phyloP scores from a whole-genome alignment of 2,888 invertebrate species.

The Synanthedon formicaeformis region DNA sequence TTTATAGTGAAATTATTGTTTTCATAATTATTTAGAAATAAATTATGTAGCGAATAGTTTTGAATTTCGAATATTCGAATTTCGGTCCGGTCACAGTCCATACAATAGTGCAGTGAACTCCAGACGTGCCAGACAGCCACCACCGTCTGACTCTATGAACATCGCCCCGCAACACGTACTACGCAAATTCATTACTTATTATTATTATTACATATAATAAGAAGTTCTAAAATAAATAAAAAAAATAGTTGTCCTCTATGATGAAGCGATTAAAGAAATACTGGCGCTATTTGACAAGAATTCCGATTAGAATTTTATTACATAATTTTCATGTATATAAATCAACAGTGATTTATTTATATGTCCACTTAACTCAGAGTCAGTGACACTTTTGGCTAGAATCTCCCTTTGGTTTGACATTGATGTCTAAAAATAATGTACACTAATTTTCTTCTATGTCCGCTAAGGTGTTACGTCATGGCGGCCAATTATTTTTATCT shows the following conservation, averaged over 20 bases:
- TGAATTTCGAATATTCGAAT: no score
- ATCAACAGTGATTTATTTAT: no score
- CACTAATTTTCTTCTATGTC: not conserved
- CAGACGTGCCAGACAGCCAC: constrained; percentile 9
- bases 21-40: no score
- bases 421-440: constrained; percentile 35
- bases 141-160: constrained; percentile 24
- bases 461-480: constrained; percentile 9
- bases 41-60: no score
- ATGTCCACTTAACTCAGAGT: constrained; percentile 12
- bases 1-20: no score
- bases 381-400: constrained; percentile 46
- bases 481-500: constrained; percentile 14
- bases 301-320: no score
- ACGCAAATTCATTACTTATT: constrained; percentile 13
- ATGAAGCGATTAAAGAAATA: no score
- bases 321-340: no score
- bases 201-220: not conserved
- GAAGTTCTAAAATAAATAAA: not conserved
- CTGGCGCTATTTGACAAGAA: no score
- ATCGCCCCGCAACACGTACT: constrained; percentile 18
- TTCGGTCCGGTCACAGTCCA: constrained; percentile 2
- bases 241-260: no score
- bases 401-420: constrained; percentile 28
- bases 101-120: constrained; percentile 13